Evolutionary conservation across 64 coral and sea anemone genomes (phyloP), one percentile per base, ranked within the genome.

Genomic region (Dendrophyllia cribrosa): DNA sequence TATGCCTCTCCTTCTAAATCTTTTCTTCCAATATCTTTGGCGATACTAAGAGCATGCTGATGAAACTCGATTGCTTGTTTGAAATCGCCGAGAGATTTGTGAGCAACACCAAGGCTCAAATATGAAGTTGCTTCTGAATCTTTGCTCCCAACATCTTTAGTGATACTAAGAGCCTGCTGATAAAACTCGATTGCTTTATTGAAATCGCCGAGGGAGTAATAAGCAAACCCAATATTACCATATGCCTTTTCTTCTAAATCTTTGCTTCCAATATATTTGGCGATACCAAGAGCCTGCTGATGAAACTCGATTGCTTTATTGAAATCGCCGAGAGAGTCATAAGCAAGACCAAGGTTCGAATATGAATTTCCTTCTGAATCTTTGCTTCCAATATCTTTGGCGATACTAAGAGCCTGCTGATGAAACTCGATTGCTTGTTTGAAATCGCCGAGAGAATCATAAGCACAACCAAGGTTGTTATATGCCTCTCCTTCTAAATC

Each of bases 1-100:
- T n/a, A n/a, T n/a, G n/a, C n/a, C n/a, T n/a, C n/a, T n/a, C 11
- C 76, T 79, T 79, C 76, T 79, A 8, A 47, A 53, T 79, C 8
- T 79, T 56, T 79, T 25, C 50, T 3, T 53, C 50, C 50, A 50
- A 55, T 79, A 25, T 79, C 49, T 43, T 43, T 79, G 10, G 76
- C 76, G 50, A 55, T 79, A 24, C 1, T 52, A 9, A 79, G 76
- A 22, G 47, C 34, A 4, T 53, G 49, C 50, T 79, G 17, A 56
- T 79, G 76, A 55, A 53, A 79, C 21, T 51, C 49, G 21, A 79
- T 55, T 17, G 76, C 76, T 56, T 58, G 11, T 15, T 56, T 17
- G 56, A 53, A 51, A 53, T 79, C n/a, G 9, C 5, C 76, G n/a
- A 79, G 51, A 52, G 47, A 79, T 2, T 4, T 1, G 17, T 79